Conservation (phyloP, 2,888 invertebrate genomes). For the Cartodere bifasciata region DNA sequence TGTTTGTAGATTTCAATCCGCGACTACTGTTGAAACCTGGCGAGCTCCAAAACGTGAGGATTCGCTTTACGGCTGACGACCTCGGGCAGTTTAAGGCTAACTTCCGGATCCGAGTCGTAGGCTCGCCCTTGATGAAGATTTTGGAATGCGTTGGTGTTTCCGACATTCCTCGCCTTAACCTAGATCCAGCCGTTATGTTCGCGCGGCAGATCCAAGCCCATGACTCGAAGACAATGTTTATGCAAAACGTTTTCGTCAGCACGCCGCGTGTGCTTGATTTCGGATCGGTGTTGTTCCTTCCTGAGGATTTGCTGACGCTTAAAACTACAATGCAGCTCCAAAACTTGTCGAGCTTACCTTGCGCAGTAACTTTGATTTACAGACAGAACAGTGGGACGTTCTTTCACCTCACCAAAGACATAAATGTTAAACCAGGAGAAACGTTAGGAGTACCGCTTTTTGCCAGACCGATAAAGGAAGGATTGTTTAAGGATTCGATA, state of each 20-base stretch:
- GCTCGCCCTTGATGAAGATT: too few relatives aligned
- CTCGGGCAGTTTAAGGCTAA: too few relatives aligned
- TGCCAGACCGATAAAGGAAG: constrained; percentile 26
- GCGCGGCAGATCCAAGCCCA: constrained; percentile 18
- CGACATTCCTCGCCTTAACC: constrained; percentile 28
- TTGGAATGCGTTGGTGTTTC: constrained; percentile 25
- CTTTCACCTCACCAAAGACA: too few relatives aligned
- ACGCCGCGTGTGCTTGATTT: constrained; percentile 27
- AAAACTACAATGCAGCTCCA: constrained; percentile 35
- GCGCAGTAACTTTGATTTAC: too few relatives aligned
- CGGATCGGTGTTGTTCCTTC: constrained; percentile 22
- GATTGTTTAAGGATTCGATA: constrained; percentile 25
- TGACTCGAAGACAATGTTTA: constrained; percentile 16
- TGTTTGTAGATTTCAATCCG: too few relatives aligned
- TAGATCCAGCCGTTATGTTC: constrained; percentile 24
- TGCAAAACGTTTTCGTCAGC: constrained; percentile 21
- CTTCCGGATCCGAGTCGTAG: too few relatives aligned
- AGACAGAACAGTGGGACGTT: too few relatives aligned
- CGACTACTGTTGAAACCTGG: too few relatives aligned
- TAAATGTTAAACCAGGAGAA: constrained; percentile 25
- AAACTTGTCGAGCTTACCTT: constrained; percentile 42
- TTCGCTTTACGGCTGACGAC: too few relatives aligned
- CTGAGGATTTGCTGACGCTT: constrained; percentile 11
- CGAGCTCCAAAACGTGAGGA: too few relatives aligned
- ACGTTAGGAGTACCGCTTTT: constrained; percentile 24